A percentile compares a stretch with the other conserved stretches of the same genome.
Conservation (phyloP, 2,888 invertebrate genomes). For the Crematogaster levior region DNA sequence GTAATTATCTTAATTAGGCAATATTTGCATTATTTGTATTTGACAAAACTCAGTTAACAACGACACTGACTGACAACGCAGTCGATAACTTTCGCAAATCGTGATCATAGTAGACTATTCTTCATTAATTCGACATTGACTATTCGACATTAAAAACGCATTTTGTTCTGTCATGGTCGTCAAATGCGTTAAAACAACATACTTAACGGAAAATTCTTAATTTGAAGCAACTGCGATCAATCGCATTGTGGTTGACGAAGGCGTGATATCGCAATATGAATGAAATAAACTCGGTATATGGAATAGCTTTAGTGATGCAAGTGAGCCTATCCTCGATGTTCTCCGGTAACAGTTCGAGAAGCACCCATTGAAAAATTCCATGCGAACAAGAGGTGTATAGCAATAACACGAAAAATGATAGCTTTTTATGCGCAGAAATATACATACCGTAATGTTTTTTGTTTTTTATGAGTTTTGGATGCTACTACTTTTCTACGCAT, state of each 20-base stretch:
- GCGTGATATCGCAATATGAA: constrained; percentile 35
- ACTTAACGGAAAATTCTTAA: constrained; percentile 23
- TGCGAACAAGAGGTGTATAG: constrained; percentile 53
- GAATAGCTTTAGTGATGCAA: constrained; percentile 17
- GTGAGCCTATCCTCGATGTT: neutral
- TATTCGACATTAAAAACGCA: constrained; percentile 23
- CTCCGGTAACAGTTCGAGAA: constrained; percentile 49
- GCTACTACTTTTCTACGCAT: neutral
- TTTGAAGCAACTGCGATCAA: constrained; percentile 22
- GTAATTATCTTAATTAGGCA: neutral
- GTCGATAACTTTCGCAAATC: neutral
- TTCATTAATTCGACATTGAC: too few relatives aligned
- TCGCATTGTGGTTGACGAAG: constrained; percentile 3
- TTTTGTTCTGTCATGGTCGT: constrained; percentile 24
- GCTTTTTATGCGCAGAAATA: constrained; percentile 15
- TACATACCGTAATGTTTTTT: constrained; percentile 24
- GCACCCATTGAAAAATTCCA: constrained; percentile 70
- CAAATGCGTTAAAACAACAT: constrained; percentile 21
- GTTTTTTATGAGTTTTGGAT: constrained; percentile 7
- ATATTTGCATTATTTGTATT: neutral
- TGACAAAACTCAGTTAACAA: neutral
- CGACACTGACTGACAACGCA: neutral
- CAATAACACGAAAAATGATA: constrained; percentile 54
- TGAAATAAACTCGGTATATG: constrained; percentile 4
- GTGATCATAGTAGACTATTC: constrained; percentile 34